Conservation (phyloP, 2,797 vertebrate genomes). For the Tapirus indicus region DNA sequence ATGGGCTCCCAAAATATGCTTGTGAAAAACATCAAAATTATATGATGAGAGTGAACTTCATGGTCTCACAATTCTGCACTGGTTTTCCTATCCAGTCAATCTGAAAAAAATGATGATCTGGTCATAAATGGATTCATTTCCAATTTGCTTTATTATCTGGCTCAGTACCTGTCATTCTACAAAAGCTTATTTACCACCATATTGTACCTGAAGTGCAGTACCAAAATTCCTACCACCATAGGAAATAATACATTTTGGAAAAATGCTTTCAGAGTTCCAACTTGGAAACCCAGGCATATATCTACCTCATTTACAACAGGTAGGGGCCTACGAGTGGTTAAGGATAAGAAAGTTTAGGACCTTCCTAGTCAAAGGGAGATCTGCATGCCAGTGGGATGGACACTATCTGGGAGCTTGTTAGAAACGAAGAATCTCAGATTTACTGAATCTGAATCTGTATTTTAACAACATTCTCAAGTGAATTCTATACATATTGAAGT, state of each 20-base stretch:
- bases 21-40: background rate
- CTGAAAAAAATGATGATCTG: background rate
- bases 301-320: background rate
- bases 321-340: background rate
- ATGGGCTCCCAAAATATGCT: background rate
- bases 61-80: background rate
- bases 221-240: background rate
- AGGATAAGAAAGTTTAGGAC: background rate
- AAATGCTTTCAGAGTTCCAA: background rate
- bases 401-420: background rate
- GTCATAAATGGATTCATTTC: background rate
- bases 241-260: background rate
- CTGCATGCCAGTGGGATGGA: background rate
- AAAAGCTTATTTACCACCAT: background rate
- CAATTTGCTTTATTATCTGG: background rate
- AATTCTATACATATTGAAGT: background rate
- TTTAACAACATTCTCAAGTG: background rate
- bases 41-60: background rate
- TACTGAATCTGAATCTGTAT: background rate
- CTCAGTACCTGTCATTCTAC: background rate
- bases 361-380: background rate
- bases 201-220: background rate
- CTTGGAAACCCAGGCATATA: background rate
- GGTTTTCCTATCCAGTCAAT: background rate
- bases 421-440: background rate